phyloP scores from a whole-genome alignment of 2,113 vertebrate genomes.

The Malurus alboscapulatus region DNA sequence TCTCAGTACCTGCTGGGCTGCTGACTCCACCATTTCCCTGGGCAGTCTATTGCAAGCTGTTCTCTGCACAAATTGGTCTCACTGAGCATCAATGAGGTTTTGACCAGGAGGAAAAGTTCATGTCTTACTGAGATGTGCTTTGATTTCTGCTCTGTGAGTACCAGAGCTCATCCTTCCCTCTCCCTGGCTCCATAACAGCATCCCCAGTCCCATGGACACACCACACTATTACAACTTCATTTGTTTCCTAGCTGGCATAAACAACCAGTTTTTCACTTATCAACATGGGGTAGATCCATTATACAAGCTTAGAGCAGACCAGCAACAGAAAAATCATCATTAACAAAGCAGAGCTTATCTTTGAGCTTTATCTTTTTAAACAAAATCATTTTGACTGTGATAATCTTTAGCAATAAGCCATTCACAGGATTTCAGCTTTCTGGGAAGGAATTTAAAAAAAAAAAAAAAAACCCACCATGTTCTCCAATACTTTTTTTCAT shows the following conservation, averaged over 20 bases:
- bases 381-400: not conserved
- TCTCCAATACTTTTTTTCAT: not conserved
- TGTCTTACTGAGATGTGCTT: not conserved
- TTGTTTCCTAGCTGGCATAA: not conserved
- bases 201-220: not conserved
- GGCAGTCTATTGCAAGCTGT: not conserved
- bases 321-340: not conserved
- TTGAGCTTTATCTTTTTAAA: not conserved
- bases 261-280: not conserved
- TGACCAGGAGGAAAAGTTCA: not conserved
- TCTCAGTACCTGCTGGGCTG: not conserved
- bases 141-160: not conserved
- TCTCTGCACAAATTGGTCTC: accelerated
- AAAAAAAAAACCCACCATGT: accelerated
- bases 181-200: not conserved
- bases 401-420: not conserved
- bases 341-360: not conserved
- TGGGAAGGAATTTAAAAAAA: not conserved
- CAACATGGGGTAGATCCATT: accelerated
- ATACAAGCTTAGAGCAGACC: not conserved
- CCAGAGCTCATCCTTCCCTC: not conserved
- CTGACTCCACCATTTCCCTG: not conserved
- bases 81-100: not conserved
- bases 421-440: not conserved
- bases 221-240: not conserved